Percentiles rank a stretch among this genome's conserved stretches.
Evolutionary conservation across 2,113 vertebrate species (phyloP).

Genomic region (Ursus arctos): DNA sequence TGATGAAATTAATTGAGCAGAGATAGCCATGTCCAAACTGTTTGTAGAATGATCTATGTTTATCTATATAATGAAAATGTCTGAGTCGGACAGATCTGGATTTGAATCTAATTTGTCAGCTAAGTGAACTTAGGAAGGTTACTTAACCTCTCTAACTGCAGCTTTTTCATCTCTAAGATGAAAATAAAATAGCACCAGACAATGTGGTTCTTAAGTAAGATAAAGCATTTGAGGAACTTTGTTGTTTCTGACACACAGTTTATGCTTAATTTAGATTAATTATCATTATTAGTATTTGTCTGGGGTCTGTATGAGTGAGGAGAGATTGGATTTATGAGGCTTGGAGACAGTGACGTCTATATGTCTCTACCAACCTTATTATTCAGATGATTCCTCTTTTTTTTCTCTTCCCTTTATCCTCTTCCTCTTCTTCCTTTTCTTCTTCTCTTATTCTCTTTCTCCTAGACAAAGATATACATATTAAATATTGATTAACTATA

Average conservation of each 20-base stretch:
- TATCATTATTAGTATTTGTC: neutral
- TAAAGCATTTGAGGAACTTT: neutral
- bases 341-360: neutral
- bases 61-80: neutral
- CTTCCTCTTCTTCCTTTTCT: neutral
- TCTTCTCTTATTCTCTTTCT: neutral
- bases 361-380: neutral
- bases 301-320: neutral
- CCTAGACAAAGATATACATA: neutral
- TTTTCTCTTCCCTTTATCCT: neutral
- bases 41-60: neutral
- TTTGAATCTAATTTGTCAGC: constrained; percentile 20
- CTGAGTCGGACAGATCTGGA: neutral
- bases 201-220: neutral
- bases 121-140: neutral
- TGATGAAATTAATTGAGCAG: neutral
- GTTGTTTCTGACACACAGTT: neutral
- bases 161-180: constrained; percentile 29
- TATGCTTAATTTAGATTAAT: neutral
- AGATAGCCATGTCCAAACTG: neutral
- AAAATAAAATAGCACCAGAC: constrained; percentile 50
- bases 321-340: neutral
- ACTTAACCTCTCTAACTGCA: constrained; percentile 34
- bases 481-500: neutral
- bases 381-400: neutral